Base-by-base conservation (phyloP, 2,888 invertebrate genomes). In the Sepioteuthis lessoniana region DNA sequence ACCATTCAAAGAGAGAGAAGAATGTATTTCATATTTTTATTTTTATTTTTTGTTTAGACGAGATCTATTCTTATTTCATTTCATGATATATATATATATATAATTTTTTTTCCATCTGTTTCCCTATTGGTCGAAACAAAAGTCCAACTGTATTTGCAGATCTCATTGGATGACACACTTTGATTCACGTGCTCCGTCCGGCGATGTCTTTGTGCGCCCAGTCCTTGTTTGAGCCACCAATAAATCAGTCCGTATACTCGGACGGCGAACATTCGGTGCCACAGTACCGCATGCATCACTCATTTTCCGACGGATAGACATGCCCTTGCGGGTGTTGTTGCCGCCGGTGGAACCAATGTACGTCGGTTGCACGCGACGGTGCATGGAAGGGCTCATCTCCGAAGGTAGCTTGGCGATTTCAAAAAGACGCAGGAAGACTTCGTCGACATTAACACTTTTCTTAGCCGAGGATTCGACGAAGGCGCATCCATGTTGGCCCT, bases 281-380 rank as follows among this genome's bases (percentile, higher is more conserved):
- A 98, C 98, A 16, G 98, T 98, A 10, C 98, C 98, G 96, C 98
- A 98, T 2, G 98, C 98, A 96, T 98, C 98, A 95, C 98, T 98
- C 95, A 98, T 97, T 94, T 98, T 98, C 94, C 98, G 98, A 96
- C 98, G 98, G 95, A 98, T 98, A 93, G 98, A 98, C 94, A 98
- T 97, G 7, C 98, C 95, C 55, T 95, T 95, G 42, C 95, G 95
- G n/a, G 94, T 94, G 50, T 95, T 95, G 90, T 94, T 94, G 16
- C 95, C 94, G 8, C 95, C 94, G 35, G 95, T 94, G 31, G 94
- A 95, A 35, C 96, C 95, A 31, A 96, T 95, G 93, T 96, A 96
- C 50, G 95, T 96, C 5, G 97, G 97, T 96, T 98, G 98, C 91
- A 98, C 98, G 94, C 98, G 98, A 96, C 98, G 98, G 97, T 98